phyloP scores from a whole-genome alignment of 1,140 invertebrate species.

The Rhopalosiphum padi region DNA sequence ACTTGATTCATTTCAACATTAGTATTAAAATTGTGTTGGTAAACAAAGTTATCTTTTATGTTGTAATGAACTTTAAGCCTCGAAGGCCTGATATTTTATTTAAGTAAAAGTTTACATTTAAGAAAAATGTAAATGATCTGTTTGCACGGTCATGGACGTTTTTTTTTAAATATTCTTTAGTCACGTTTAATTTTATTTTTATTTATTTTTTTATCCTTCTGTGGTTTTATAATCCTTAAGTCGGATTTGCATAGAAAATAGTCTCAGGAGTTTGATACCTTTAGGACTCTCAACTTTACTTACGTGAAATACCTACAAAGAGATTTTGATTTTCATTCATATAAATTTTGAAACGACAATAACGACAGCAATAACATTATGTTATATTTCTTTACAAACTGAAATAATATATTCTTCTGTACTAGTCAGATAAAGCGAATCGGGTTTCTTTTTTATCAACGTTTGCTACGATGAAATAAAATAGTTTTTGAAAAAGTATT shows the following conservation, averaged over 20 bases:
- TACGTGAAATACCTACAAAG: not conserved
- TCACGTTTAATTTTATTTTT: not conserved
- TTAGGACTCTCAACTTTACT: not conserved
- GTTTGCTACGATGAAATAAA: no score
- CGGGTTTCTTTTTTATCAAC: no score
- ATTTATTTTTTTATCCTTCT: not conserved
- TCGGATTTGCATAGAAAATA: slow-evolving; percentile 29
- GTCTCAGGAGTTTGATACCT: not conserved
- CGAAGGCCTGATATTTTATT: not conserved
- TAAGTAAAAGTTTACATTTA: slow-evolving; percentile 9
- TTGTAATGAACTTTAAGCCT: not conserved
- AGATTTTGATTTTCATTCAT: not conserved
- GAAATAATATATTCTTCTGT: not conserved
- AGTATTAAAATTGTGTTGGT: not conserved
- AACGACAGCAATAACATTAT: not conserved
- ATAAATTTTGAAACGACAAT: not conserved
- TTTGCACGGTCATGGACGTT: not conserved
- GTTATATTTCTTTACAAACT: not conserved
- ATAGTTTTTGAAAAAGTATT: no score
- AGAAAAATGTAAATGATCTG: slow-evolving; percentile 21
- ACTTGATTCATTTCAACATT: not conserved
- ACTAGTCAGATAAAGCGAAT: not conserved
- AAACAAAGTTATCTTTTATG: not conserved
- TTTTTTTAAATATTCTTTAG: slow-evolving; percentile 26
- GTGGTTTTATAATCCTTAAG: slow-evolving; percentile 5